Evolutionary conservation across 2,888 invertebrate genomes (phyloP), one percentile per base, ranked within the genome.

Genomic region (Ophraella communa): DNA sequence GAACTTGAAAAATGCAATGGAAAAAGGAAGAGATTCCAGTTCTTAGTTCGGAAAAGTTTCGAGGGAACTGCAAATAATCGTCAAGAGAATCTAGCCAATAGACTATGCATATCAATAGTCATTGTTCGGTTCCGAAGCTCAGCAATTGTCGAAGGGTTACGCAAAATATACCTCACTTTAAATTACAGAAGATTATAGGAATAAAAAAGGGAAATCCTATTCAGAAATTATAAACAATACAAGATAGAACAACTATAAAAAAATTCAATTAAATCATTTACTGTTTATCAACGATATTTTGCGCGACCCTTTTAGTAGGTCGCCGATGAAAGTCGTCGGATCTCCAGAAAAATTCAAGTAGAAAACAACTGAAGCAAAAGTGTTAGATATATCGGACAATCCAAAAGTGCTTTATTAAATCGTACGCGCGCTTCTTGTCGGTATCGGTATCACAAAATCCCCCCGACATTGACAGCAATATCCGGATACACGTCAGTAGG

Each of bases 381-480:
- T 77, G 76, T 76, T 76, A 74, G 77, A 68, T 77, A 79, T 78
- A 79, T 78, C 79, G 79, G 79, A 80, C 80, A 79, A 80, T 80
- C 79, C 79, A 76, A 76, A 51, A 79, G 77, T 78, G 77, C 79
- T 82, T 81, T 81, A 82, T 82, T 82, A 81, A 81, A 81, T 81
- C 79, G 79, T 77, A n/a, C n/a, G 76, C 76, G 74, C 73, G 76
- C 79, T 80, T 80, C 17, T 81, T 81, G 80, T 81, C 44, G 60
- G 52, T 60, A 60, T 60, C 59, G 52, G 23, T 52, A 51, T 59
- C 53, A 42, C 33, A 23, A 30, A 52, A 45, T 78, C 78, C 79
- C 80, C 79, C 71, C 71, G 79, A 79, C 81, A 81, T 81, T 81
- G 82, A 81, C 82, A 81, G 81, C 82, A 82, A 82, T 83, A 82